Conservation (phyloP, 1,140 invertebrate species). For the Neelides sp. region DNA sequence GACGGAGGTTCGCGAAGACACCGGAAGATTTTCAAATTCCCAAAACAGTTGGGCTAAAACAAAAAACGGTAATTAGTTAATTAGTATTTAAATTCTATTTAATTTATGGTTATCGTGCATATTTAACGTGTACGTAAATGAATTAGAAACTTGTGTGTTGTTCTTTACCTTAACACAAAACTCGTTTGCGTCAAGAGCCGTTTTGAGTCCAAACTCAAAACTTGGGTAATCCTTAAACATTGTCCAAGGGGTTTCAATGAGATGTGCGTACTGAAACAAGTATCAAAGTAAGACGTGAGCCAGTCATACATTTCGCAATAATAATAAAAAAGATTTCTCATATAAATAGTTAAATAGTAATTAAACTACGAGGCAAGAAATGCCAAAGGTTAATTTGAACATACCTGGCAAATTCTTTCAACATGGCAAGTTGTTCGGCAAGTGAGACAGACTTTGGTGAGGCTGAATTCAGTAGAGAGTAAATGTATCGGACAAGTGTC, state of each 20-base stretch:
- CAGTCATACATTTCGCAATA: neutral
- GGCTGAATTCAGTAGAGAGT: constrained; percentile 14
- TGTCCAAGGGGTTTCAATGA: no score
- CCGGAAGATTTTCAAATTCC: constrained; percentile 26
- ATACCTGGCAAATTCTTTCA: constrained; percentile 14
- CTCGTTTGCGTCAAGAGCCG: constrained; percentile 23
- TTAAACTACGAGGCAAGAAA: no score
- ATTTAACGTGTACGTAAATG: neutral
- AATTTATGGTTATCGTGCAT: neutral
- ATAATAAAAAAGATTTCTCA: neutral
- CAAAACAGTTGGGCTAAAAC: constrained; percentile 28
- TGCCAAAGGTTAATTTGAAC: no score
- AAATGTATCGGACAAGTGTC: neutral
- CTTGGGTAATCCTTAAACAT: constrained; percentile 19
- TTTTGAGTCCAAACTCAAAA: constrained; percentile 28
- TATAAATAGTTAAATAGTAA: neutral
- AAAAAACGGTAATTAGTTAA: neutral
- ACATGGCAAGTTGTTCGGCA: constrained; percentile 22
- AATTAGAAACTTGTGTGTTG: neutral
- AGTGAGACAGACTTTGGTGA: constrained; percentile 29
- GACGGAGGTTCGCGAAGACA: constrained; percentile 13
- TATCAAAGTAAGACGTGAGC: neutral
- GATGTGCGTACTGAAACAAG: no score
- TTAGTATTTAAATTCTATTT: neutral
- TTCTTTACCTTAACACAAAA: constrained; percentile 28